Evolutionary conservation across 2,797 vertebrate genomes (phyloP), one percentile per base, ranked within the genome.

Genomic region (Coccyzus lansbergi): DNA sequence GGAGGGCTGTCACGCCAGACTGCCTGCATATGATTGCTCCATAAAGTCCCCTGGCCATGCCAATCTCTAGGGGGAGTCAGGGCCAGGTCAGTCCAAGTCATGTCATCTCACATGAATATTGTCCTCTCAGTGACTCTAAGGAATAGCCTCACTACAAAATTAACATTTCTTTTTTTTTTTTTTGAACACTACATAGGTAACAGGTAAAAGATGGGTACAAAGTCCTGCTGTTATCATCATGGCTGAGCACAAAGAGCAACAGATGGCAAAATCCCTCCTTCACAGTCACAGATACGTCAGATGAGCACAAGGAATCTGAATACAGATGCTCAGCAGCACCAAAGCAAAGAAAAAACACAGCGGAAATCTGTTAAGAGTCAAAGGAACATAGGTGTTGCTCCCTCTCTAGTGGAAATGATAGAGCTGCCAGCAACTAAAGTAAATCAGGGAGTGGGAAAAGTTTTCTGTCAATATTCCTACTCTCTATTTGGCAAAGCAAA

Each of bases 391-490:
- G 29, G 29, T 40, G 51, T 12, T 71, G 3, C 16, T 89, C 48
- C 51, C 19, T 52, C 28, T 63, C 36, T 40, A 34, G 25, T 16
- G 33, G n/a, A 58, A 92, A 63, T 7, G 14, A 56, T 9, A 82
- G 44, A 89, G 52, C 22, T 89, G 36, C 26, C 20, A 60, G 64
- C 22, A 67, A 51, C 29, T 74, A 7, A 16, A n/a, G 13, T 72
- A 15, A 48, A 84, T 22, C 0, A 3, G 5, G 5, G 15, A 4
- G 5, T 2, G 1, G 4, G 26, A 17, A 3, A n/a, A 13, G 14
- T 24, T 83, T 67, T 55, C 64, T 56, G 52, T 28, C 44, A n/a
- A 11, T 80, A 74, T 22, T 85, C 48, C 64, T 87, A 10, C n/a
- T 67, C 56, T 91, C 60, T 48, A 8, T 60, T 74, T 87, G 93